Base-by-base conservation (phyloP, 2,797 vertebrate genomes). In the Sebastes wilsoni region DNA sequence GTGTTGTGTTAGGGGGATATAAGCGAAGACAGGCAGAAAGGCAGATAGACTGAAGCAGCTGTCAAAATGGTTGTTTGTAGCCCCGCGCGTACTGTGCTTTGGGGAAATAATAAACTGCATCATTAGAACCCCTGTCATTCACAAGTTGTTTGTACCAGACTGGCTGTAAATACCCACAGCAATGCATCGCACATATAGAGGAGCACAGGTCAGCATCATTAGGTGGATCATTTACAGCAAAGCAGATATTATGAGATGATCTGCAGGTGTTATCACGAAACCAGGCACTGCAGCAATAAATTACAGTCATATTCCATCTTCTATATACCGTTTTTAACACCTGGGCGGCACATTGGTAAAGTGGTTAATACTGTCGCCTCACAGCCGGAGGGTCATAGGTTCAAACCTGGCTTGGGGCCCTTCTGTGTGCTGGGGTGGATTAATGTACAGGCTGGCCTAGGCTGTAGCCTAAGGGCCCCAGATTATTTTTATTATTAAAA, bases 41-140 rank as follows among this genome's bases (percentile, higher is more conserved):
- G 91, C 88, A 89, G 90, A 91, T 81, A 90, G 90, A 92, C 86
- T 90, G 93, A 92, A 93, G 92, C 91, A 91, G 91, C 94, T 95
- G 94, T 95, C 94, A 93, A 59, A 92, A 87, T 89, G 88, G 91
- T 95, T 94, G 93, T 94, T 95, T 95, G 94, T 93, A 92, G 93
- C 91, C 92, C 91, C 90, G 61, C 52, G 88, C 52, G 91, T 83
- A 59, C 87, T 10, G 80, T 58, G 86, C 93, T 91, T 92, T 84
- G 90, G 94, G 94, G 92, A 94, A 93, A 94, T 94, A 92, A 94
- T 94, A 94, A 94, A 94, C 88, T 93, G 91, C 91, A 93, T 95
- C 93, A 95, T 95, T 95, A 95, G 90, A 91, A 94, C 90, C 89
- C 88, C 91, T 94, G 93, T 92, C 92, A 94, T 91, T 94, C 92